Conservation (phyloP, 2,888 invertebrate genomes). For the Sinopyrophorus schimmeli region DNA sequence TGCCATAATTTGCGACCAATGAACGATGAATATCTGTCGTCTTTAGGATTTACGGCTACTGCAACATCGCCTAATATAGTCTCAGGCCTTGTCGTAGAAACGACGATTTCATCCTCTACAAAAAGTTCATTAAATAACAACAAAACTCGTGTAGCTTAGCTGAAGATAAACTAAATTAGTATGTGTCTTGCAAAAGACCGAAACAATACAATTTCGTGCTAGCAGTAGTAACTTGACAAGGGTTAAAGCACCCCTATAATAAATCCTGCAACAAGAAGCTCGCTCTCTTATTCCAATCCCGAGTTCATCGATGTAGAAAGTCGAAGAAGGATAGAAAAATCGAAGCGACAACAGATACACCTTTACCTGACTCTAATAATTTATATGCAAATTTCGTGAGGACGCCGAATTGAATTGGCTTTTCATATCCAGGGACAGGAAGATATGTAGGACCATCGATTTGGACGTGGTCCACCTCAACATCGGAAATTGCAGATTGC, state of each 20-base stretch:
- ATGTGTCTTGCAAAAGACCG: no score
- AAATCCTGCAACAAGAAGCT: conserved; percentile 17
- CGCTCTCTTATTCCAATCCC: conserved; percentile 2
- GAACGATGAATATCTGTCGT: conserved; percentile 79
- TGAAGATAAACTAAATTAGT: no score
- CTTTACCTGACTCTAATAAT: conserved; percentile 61
- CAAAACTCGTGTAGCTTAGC: no score
- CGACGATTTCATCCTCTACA: conserved; percentile 77
- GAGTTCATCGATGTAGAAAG: no score
- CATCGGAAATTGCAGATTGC: conserved; percentile 97
- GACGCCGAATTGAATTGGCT: conserved; percentile 88
- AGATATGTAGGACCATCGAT: conserved; percentile 83
- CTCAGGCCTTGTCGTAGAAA: conserved; percentile 97
- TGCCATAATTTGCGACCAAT: conserved; percentile 83
- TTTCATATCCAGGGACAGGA: conserved; percentile 87
- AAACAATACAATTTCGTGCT: conserved; percentile 4
- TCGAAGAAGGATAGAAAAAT: no score
- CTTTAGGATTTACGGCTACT: conserved; percentile 96
- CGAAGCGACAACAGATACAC: conserved; percentile 5
- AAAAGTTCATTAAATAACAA: no score
- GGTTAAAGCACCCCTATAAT: conserved; percentile 18
- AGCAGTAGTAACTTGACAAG: conserved; percentile 12
- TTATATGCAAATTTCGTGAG: conserved; percentile 91
- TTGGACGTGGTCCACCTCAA: conserved; percentile 96
- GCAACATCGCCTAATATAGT: conserved; percentile 98